A percentile compares a stretch with the other conserved stretches of the same genome.
Conservation (phyloP, 2,113 vertebrate species). For the Psilopogon haemacephalus region DNA sequence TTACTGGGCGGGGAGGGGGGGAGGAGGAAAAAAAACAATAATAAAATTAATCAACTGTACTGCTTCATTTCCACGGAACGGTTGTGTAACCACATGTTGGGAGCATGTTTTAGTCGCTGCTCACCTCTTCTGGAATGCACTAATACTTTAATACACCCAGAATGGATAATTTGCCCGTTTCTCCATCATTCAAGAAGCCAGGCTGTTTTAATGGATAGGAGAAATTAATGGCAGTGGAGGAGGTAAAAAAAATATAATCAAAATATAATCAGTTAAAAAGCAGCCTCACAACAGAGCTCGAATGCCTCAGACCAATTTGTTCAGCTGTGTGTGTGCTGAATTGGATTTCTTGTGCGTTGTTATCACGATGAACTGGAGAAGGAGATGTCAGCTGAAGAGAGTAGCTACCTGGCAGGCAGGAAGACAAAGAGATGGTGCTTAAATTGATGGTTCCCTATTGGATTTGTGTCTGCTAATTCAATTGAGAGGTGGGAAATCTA, state of each 20-base stretch:
- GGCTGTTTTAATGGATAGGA: neutral
- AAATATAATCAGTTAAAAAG: neutral
- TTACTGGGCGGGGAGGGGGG: neutral
- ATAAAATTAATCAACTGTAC: slow-evolving; percentile 45
- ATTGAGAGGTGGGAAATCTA: neutral
- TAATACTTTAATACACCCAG: slow-evolving; percentile 47
- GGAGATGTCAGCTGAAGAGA: neutral
- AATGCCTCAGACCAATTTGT: neutral
- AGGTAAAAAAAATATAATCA: no score
- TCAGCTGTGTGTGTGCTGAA: neutral
- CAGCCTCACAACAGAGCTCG: neutral
- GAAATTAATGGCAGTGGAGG: slow-evolving; percentile 6
- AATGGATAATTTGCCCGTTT: neutral
- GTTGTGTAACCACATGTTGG: slow-evolving; percentile 61
- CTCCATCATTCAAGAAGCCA: neutral
- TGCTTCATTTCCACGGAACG: slow-evolving; percentile 54
- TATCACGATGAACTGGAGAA: neutral
- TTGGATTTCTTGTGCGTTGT: neutral
- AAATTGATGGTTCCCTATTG: neutral
- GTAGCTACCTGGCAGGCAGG: neutral
- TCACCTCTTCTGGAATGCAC: slow-evolving; percentile 58
- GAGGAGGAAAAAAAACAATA: neutral
- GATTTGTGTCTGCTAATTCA: neutral
- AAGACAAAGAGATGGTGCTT: neutral
- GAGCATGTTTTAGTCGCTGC: slow-evolving; percentile 35